phyloP scores from a whole-genome alignment of 2,797 vertebrate genomes.

The Acrocephalus scirpaceus region DNA sequence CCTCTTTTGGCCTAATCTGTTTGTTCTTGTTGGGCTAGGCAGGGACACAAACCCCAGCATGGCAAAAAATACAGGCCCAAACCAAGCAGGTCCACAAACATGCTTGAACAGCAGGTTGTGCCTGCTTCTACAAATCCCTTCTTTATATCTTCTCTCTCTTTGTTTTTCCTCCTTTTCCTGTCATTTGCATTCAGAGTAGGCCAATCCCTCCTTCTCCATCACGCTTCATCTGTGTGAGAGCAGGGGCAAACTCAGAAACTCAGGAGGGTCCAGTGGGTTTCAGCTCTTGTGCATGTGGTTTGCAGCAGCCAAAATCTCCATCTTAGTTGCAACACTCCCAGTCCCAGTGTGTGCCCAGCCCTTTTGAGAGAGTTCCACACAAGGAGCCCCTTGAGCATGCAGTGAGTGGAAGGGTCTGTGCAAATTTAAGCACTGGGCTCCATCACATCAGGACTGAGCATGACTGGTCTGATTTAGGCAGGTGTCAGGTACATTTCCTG shows the following conservation, averaged over 20 bases:
- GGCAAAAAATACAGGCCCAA: neutral
- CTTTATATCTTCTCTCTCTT: neutral
- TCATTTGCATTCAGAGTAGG: neutral
- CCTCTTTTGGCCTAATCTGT: slow-evolving; percentile 36
- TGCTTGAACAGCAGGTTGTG: neutral
- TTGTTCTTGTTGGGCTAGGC: neutral
- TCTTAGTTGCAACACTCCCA: neutral
- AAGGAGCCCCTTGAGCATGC: neutral
- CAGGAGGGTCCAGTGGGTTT: neutral
- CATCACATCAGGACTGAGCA: neutral
- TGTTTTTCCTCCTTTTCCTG: neutral
- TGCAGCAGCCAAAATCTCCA: neutral
- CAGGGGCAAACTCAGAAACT: neutral
- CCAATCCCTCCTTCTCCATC: neutral
- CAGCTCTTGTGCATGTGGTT: neutral
- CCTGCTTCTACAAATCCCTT: neutral
- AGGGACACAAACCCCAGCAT: neutral
- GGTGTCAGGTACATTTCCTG: neutral
- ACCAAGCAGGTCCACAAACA: neutral
- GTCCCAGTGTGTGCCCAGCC: neutral
- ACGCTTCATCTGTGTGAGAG: neutral
- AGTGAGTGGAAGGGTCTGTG: neutral
- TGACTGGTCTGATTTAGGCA: neutral
- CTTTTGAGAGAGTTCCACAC: neutral
- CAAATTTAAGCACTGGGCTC: neutral